Conservation (phyloP, 1,140 invertebrate species). For the Cydia amplana region DNA sequence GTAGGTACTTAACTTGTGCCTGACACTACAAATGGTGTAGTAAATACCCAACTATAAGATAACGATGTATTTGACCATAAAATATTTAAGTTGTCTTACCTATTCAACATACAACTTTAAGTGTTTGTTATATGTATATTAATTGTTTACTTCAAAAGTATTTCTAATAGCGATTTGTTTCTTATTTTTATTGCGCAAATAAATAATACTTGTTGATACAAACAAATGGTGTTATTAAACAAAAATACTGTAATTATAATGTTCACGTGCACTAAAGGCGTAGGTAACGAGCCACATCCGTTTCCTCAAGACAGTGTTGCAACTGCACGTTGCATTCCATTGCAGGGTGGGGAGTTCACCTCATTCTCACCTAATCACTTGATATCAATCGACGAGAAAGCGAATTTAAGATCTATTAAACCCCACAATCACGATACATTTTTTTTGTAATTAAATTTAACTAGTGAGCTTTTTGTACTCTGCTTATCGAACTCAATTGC, state of each 20-base stretch:
- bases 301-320: slow-evolving; percentile 48
- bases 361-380: not conserved
- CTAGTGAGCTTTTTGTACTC: too few species aligned
- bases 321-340: slow-evolving; percentile 35
- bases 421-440: too few species aligned
- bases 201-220: slow-evolving; percentile 38
- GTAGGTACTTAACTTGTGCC: not conserved
- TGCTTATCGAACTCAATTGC: too few species aligned
- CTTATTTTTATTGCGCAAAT: slow-evolving; percentile 43
- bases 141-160: not conserved
- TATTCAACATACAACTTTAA: too few species aligned
- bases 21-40: not conserved
- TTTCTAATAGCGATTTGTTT: not conserved
- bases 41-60: not conserved
- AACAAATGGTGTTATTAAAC: slow-evolving; percentile 24
- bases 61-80: not conserved
- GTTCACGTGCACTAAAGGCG: slow-evolving; percentile 38
- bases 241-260: slow-evolving; percentile 31
- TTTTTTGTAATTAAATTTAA: too few species aligned
- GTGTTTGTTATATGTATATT: too few species aligned
- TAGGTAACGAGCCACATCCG: slow-evolving; percentile 44
- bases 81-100: not conserved
- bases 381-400: slow-evolving; percentile 6
- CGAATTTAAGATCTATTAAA: too few species aligned
- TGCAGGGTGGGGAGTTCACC: slow-evolving; percentile 39